These are phyloP conservation scores for Cygnus olor DNA, from an alignment of 2,797 vertebrate species.

Conservation along the genomic window DNA sequence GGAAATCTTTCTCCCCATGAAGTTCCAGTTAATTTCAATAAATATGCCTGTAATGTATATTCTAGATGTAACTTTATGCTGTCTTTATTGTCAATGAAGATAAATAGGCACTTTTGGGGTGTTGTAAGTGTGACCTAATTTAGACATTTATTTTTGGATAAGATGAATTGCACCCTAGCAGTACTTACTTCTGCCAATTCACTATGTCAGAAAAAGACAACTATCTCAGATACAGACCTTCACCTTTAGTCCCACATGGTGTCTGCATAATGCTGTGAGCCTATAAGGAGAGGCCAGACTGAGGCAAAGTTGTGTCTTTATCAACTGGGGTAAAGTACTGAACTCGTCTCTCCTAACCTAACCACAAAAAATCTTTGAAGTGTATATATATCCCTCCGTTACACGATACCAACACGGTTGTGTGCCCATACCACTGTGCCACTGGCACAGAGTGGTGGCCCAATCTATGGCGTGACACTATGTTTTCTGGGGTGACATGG, in stretches of 20 bases:
- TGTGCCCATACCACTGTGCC: background rate
- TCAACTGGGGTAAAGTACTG: background rate
- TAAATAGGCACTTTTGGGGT: background rate
- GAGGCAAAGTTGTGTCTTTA: background rate
- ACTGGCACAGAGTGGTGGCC: background rate
- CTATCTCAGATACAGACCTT: background rate
- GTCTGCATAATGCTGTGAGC: background rate
- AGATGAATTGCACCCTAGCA: background rate
- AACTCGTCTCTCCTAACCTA: background rate
- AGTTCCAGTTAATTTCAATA: background rate
- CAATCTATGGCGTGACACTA: background rate
- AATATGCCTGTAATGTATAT: background rate
- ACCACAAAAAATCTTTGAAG: background rate
- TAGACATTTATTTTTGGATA: background rate
- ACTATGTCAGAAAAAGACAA: background rate
- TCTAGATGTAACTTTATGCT: background rate
- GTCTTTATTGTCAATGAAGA: background rate
- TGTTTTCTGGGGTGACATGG: background rate
- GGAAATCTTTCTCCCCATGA: background rate
- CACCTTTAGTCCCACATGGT: background rate
- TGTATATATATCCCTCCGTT: no score
- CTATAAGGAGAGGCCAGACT: background rate
- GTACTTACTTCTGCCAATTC: background rate
- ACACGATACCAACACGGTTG: fast-evolving
- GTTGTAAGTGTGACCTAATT: background rate